Evolutionary conservation across 2,888 invertebrate genomes (phyloP), one percentile per base, ranked within the genome.

Genomic region (Diploptera punctata): DNA sequence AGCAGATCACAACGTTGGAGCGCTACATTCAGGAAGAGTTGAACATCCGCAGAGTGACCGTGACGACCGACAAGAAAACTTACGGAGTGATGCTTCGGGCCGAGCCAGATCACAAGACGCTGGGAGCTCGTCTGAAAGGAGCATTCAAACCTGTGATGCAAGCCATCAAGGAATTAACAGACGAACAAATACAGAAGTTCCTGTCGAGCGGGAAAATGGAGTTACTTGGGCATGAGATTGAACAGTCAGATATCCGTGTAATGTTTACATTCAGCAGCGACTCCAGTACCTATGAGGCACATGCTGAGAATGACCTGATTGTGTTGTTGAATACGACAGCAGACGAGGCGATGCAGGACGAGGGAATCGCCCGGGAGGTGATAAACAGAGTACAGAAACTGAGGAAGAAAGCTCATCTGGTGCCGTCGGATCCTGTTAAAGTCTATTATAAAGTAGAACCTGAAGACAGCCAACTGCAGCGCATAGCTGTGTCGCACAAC

Each of bases 361-460:
- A 99, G 86, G 99, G 99, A 9, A 87, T 94, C 26, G 95, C 98
- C 0, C 88, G 99, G 73, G 99, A 99, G 85, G 91, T 99, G 26
- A 94, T 98, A 73, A 99, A 99, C 81, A 89, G 99, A 71, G 89
- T 99, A 33, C 99, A 99, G 82, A 98, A 97, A 82, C 86, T 99
- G 13, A 87, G 99, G 73, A 99, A 99, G 84, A 97, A 97, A 84
- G 97, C 94, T 0, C 92, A 93, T 79, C 86, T 98, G 43, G 92
- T 97, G 24, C 98, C 98, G 0, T 93, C 95, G 0, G 98, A 99
- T 83, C 91, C 92, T 75, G 95, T 98, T 4, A 87, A 89, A 52
- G 92, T 96, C 13, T 95, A 89, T 82, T 95, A 93, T 80, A 84
- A 87, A 29, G 87, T 92, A 0, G 84, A 83, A 57, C 89, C 88